A percentile compares a stretch with the other conserved stretches of the same genome.
Evolutionary conservation across 2,113 vertebrate genomes (phyloP).

Genomic region (Corythornis cristatus): DNA sequence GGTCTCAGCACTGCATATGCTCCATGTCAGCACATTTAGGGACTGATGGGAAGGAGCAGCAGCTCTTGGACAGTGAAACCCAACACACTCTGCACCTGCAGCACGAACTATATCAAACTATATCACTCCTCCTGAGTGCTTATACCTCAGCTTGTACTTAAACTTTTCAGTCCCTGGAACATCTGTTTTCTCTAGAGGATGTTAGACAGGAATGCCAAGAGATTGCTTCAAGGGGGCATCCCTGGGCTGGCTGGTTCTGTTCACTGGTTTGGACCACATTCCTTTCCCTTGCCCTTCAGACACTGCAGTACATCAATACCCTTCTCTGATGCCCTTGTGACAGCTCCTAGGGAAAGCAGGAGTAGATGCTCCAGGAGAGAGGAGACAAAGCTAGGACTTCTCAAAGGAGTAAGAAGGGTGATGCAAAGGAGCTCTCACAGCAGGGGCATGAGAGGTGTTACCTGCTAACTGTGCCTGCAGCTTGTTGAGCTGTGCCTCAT

Average conservation of each 20-base stretch:
- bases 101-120: background rate
- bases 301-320: background rate
- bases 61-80: background rate
- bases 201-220: background rate
- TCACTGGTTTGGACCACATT: background rate
- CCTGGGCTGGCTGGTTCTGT: background rate
- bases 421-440: background rate
- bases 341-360: background rate
- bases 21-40: background rate
- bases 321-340: background rate
- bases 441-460: slow-evolving; percentile 19
- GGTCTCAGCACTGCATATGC: background rate
- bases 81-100: background rate
- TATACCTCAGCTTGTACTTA: background rate
- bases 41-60: background rate
- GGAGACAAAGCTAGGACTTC: fast-evolving
- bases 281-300: background rate
- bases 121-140: background rate
- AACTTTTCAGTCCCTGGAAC: background rate
- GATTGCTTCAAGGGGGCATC: background rate
- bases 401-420: background rate
- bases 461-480: slow-evolving; percentile 85
- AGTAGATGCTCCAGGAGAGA: background rate
- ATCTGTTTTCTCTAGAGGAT: background rate
- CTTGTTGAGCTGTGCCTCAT: slow-evolving; percentile 61